phyloP scores from a whole-genome alignment of 2,888 invertebrate species.

The Gibbula magus region DNA sequence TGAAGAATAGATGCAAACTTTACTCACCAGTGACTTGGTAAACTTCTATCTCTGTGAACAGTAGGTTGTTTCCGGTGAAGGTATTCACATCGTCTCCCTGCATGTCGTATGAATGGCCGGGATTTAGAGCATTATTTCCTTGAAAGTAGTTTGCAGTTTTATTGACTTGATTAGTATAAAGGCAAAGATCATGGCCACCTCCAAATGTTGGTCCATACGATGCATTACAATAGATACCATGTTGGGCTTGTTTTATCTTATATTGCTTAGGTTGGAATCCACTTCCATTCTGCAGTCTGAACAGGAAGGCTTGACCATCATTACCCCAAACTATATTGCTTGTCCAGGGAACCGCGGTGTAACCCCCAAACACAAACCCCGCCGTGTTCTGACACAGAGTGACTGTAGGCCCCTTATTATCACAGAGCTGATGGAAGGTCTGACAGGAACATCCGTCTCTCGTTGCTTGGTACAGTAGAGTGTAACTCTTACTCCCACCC shows the following conservation, averaged over 20 bases:
- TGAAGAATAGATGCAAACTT: background rate
- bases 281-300: conserved; percentile 33
- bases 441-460: background rate
- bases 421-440: background rate
- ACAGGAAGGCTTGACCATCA: conserved; percentile 46
- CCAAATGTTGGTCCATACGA: conserved; percentile 23
- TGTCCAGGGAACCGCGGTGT: background rate
- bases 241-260: conserved; percentile 9
- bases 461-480: background rate
- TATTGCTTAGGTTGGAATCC: conserved; percentile 23
- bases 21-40: background rate
- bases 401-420: background rate
- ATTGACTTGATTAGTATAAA: conserved; percentile 23
- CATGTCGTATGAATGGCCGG: background rate
- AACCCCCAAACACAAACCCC: background rate
- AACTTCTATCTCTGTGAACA: conserved; percentile 12
- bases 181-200: conserved; percentile 30
- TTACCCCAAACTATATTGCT: conserved; percentile 7
- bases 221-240: background rate
- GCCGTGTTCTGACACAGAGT: background rate
- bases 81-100: background rate
- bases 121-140: background rate
- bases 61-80: background rate
- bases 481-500: background rate
- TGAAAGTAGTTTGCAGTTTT: background rate